Conservation (phyloP, 2,113 vertebrate species). For the Ceyx melanurus region DNA sequence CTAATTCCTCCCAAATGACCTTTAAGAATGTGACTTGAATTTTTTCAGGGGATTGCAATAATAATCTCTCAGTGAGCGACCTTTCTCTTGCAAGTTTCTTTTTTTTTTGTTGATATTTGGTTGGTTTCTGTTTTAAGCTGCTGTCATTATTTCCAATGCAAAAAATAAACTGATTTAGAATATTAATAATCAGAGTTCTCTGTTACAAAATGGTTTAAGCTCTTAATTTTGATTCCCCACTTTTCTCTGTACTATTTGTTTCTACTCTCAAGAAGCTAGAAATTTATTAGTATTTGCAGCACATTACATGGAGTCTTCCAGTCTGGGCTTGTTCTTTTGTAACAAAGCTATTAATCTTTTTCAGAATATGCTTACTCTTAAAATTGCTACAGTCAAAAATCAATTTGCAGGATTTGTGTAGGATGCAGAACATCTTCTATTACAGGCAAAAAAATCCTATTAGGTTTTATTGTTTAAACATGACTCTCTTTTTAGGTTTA, state of each 20-base stretch:
- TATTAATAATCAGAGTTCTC: neutral
- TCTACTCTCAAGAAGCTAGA: neutral
- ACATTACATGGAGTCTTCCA: neutral
- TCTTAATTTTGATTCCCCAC: neutral
- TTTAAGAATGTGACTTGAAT: conserved; percentile 9
- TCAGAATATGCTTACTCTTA: neutral
- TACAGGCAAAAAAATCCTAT: neutral
- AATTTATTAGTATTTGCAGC: neutral
- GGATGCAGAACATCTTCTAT: neutral
- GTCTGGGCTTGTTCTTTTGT: neutral
- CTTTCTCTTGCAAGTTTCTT: neutral
- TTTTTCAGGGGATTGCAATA: conserved; percentile 7
- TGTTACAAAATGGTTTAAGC: neutral
- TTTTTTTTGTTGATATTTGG: neutral
- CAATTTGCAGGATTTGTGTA: neutral
- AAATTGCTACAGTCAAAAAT: neutral
- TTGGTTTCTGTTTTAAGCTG: neutral
- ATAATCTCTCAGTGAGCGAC: neutral
- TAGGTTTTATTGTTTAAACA: neutral
- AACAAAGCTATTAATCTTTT: neutral
- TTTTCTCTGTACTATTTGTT: neutral
- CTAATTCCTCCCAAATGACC: conserved; percentile 5
- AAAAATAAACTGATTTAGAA: neutral
- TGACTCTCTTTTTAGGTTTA: neutral
- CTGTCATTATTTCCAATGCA: neutral